Percentiles rank a stretch among this genome's conserved stretches.
These are phyloP conservation scores for Tanytarsus gracilentus DNA, from an alignment of 2,888 invertebrate genomes.

Conservation along the genomic window DNA sequence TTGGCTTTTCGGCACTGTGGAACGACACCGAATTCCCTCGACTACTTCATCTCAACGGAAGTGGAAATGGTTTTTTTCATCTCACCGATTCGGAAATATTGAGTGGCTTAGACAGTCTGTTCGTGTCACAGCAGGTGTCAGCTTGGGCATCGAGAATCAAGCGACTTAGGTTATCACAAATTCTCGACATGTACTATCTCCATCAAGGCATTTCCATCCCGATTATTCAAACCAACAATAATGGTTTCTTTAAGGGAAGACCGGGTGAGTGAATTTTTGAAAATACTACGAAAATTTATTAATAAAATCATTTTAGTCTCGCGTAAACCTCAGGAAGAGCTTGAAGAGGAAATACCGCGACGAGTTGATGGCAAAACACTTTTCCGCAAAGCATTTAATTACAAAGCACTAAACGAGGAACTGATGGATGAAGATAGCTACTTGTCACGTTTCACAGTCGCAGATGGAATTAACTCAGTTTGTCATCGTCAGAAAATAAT, in stretches of 20 bases:
- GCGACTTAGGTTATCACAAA: constrained; percentile 51
- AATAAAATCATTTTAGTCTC: not conserved
- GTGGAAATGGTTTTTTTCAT: constrained; percentile 49
- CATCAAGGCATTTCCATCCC: constrained; percentile 52
- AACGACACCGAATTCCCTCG: constrained; percentile 54
- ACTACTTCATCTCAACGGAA: constrained; percentile 31
- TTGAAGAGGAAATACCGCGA: not conserved
- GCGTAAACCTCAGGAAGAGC: too few relatives aligned
- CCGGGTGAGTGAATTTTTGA: not conserved
- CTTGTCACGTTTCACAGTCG: constrained; percentile 19
- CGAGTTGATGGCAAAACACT: not conserved
- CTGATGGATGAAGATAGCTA: constrained; percentile 21
- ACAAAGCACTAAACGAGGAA: constrained; percentile 6
- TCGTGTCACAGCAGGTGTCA: constrained; percentile 45
- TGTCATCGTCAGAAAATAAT: constrained; percentile 32
- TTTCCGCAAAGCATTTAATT: constrained; percentile 17
- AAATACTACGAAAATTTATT: not conserved
- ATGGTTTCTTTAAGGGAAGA: not conserved
- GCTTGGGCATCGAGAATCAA: constrained; percentile 47
- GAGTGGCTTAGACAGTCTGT: constrained; percentile 54
- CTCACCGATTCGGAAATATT: constrained; percentile 59
- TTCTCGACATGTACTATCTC: constrained; percentile 61
- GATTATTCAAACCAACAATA: constrained; percentile 41
- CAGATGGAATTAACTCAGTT: constrained; percentile 30
- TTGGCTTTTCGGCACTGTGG: constrained; percentile 54